Evolutionary conservation across 2,888 invertebrate genomes (phyloP).

Genomic region (Eudasyphora cyanicolor): DNA sequence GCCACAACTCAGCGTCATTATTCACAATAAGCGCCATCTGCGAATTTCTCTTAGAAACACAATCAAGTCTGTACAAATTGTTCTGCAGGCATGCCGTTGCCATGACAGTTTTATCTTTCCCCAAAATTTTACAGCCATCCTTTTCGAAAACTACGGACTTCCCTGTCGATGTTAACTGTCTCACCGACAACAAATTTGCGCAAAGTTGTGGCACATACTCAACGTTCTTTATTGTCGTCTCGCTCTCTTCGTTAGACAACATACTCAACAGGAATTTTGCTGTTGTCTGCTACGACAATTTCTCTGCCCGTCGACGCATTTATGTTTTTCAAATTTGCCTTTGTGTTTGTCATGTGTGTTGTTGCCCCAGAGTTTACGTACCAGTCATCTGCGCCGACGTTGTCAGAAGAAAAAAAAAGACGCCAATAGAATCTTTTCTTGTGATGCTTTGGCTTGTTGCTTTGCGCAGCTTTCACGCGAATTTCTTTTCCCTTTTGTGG

Average conservation of each 20-base stretch:
- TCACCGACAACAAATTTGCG: conserved; percentile 52
- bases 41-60: not conserved
- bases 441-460: conserved; percentile 36
- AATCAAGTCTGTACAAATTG: conserved; percentile 46
- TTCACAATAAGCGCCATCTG: conserved; percentile 21
- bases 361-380: conserved; percentile 50
- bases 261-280: no score
- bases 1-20: conserved; percentile 60
- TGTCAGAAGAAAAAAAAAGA: not conserved
- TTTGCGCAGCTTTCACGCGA: conserved; percentile 8
- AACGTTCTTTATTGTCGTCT: no score
- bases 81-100: conserved; percentile 34
- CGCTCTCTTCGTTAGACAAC: no score
- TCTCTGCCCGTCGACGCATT: not conserved
- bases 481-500: conserved; percentile 26
- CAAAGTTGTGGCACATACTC: conserved; percentile 43
- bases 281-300: no score
- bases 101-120: not conserved
- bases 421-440: conserved; percentile 33
- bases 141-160: no score
- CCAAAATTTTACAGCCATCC: conserved; percentile 39
- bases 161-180: no score
- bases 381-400: conserved; percentile 24
- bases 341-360: conserved; percentile 43
- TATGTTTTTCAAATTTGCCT: conserved; percentile 34